A percentile compares a stretch with the other conserved stretches of the same genome.
Evolutionary conservation across 2,113 vertebrate genomes (phyloP).

Genomic region (Lycaon pictus): DNA sequence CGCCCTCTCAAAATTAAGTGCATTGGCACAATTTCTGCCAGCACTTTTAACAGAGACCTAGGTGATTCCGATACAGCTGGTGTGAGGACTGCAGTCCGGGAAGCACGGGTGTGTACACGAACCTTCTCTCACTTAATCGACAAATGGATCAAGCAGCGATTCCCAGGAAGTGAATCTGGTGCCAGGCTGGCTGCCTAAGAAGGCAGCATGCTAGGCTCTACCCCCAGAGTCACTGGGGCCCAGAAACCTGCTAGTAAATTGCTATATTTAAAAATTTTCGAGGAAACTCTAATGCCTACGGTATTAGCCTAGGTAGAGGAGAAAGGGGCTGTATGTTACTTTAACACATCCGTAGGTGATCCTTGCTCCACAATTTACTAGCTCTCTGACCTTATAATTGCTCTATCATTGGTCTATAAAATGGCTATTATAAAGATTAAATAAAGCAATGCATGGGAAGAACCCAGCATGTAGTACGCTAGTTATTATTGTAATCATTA

Average conservation of each 20-base stretch:
- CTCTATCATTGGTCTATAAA: not conserved
- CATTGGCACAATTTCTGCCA: not conserved
- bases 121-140: not conserved
- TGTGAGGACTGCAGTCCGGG: not conserved
- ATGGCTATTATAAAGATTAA: not conserved
- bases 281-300: not conserved
- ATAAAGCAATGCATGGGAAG: not conserved
- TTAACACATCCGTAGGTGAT: not conserved
- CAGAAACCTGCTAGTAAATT: not conserved
- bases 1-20: not conserved
- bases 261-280: not conserved
- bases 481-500: not conserved
- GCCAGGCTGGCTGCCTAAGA: not conserved
- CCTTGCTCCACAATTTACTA: not conserved
- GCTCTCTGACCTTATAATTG: not conserved
- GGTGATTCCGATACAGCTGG: not conserved
- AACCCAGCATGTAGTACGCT: not conserved
- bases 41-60: not conserved
- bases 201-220: not conserved
- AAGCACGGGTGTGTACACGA: not conserved
- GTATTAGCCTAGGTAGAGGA: not conserved
- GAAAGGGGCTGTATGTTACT: not conserved
- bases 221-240: not conserved
- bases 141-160: not conserved
- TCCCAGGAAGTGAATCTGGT: not conserved